These are phyloP conservation scores for Ryuthela nishihirai DNA, from an alignment of 2,888 invertebrate genomes.

Conservation along the genomic window DNA sequence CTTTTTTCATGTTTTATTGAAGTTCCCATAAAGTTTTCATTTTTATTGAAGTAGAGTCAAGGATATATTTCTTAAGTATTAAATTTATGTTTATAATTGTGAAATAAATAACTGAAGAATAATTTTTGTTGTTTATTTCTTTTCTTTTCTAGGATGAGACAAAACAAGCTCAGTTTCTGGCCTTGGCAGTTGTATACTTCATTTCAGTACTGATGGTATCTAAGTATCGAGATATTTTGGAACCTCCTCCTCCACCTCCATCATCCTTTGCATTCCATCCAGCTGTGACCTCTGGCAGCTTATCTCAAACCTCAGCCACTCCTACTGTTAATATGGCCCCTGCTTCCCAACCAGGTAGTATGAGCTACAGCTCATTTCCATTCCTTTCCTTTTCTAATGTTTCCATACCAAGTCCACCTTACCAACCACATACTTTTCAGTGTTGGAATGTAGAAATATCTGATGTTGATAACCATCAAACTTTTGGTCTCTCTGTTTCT, in stretches of 20 bases:
- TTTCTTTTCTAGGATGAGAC: constrained; percentile 84
- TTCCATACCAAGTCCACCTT: too few relatives aligned
- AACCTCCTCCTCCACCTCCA: constrained; percentile 61
- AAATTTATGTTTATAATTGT: neutral
- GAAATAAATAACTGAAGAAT: neutral
- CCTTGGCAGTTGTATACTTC: constrained; percentile 98
- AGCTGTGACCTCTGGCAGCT: constrained; percentile 26
- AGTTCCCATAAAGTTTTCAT: too few relatives aligned
- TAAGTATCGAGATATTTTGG: constrained; percentile 97
- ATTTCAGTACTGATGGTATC: constrained; percentile 99
- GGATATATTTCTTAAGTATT: too few relatives aligned
- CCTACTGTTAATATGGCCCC: constrained; percentile 13
- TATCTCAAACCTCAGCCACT: constrained; percentile 23
- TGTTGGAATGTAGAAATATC: too few relatives aligned
- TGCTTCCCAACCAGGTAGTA: constrained; percentile 20
- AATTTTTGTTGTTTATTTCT: constrained; percentile 15
- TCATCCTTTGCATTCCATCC: constrained; percentile 26
- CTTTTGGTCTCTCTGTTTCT: too few relatives aligned
- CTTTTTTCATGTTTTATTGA: too few relatives aligned
- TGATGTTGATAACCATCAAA: too few relatives aligned
- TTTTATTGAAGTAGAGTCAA: too few relatives aligned
- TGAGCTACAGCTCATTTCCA: too few relatives aligned
- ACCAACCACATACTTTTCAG: too few relatives aligned
- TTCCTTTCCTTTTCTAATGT: too few relatives aligned
- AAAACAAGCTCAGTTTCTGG: constrained; percentile 98